These are phyloP conservation scores for Amphiduros pacificus DNA, from an alignment of 2,888 invertebrate species.

Conservation along the genomic window DNA sequence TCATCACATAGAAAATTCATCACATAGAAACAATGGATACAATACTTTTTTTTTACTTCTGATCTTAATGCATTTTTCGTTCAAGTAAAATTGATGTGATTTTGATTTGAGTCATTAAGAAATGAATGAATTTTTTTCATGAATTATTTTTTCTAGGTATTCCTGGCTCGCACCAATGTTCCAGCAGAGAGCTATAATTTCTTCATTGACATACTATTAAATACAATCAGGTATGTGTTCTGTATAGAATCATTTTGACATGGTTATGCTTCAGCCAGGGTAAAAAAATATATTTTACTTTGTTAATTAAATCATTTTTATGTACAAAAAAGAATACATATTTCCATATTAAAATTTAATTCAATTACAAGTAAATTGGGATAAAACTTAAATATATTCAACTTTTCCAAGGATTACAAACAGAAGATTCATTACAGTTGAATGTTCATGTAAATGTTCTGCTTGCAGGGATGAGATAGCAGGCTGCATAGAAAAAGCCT, in stretches of 20 bases:
- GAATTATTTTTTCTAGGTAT: constrained; percentile 64
- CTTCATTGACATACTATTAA: constrained; percentile 93
- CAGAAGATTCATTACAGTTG: neutral
- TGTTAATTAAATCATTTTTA: too few species aligned
- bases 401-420: neutral
- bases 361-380: too few species aligned
- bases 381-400: neutral
- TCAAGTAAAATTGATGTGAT: too few species aligned
- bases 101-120: too few species aligned
- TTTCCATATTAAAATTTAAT: too few species aligned
- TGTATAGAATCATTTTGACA: too few species aligned
- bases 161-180: constrained; percentile 90
- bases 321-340: too few species aligned
- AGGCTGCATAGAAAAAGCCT: constrained; percentile 94
- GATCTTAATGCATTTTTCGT: neutral
- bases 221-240: constrained; percentile 82
- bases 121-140: too few species aligned
- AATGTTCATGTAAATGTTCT: too few species aligned
- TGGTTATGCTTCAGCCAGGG: too few species aligned
- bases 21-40: neutral
- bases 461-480: constrained; percentile 80
- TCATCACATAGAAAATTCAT: too few species aligned
- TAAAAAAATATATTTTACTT: too few species aligned
- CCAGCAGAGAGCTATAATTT: constrained; percentile 94
- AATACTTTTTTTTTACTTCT: neutral